Evolutionary conservation across 2,888 invertebrate species (phyloP), one percentile per base, ranked within the genome.

Genomic region (Sepioteuthis lessoniana): DNA sequence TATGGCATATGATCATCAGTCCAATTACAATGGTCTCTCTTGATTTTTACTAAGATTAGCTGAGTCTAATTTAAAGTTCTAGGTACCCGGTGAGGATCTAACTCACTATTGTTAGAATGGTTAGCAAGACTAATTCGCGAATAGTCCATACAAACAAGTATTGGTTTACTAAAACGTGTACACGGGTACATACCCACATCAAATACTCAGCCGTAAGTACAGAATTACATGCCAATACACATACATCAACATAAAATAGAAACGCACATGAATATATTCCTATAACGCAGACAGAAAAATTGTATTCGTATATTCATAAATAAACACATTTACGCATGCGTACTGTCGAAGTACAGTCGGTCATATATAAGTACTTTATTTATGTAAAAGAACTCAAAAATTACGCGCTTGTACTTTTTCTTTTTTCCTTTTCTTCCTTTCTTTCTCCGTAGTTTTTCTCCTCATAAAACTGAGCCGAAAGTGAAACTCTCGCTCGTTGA

Each of bases 341-440:
- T 35, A 13, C n/a, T n/a, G 76, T 76, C n/a, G 76, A 76, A n/a
- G 13, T 16, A 76, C 0, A n/a, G 76, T 76, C 76, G 76, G n/a
- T 76, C 76, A 76, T 76, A 76, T 76, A 76, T 76, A 76, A n/a
- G 76, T 13, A 76, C 76, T 76, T 76, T 76, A 76, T n/a, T n/a
- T 35, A n/a, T 76, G 76, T 35, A 76, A 76, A 76, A 76, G 76
- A n/a, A 76, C n/a, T 76, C 76, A 16, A 35, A 76, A n/a, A 16
- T 76, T 35, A 76, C 25, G 76, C 76, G 19, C 35, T 76, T 76
- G n/a, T 76, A 76, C 76, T 13, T 19, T 28, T 76, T 76, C 76
- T 4, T 76, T 76, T 76, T 35, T 0, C 2, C 7, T 25, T 76
- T 76, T 76, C n/a, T 76, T 76, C n/a, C 76, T 13, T n/a, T 76